phyloP scores from a whole-genome alignment of 1,140 invertebrate species.

The Orchestia grillus region DNA sequence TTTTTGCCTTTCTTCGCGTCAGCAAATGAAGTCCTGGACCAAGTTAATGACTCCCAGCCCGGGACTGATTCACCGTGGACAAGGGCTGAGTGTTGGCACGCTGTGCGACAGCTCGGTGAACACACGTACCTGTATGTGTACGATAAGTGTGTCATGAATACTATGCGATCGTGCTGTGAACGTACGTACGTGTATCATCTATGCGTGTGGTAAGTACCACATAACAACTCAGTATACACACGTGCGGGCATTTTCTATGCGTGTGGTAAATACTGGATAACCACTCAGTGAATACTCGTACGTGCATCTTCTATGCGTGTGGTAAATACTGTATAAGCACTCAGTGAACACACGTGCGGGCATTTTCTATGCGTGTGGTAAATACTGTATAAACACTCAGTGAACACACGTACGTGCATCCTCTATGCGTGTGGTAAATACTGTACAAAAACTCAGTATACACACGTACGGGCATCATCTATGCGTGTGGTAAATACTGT shows the following conservation, averaged over 20 bases:
- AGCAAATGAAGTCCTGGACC: background rate
- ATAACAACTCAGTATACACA: background rate
- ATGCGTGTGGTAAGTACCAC: no score
- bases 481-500: no score
- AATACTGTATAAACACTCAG: background rate
- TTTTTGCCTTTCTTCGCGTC: background rate
- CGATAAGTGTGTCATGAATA: background rate
- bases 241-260: no score
- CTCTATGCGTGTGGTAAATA: no score
- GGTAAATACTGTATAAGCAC: background rate
- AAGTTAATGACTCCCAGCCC: background rate
- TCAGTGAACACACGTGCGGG: background rate
- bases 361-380: background rate
- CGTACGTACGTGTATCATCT: no score
- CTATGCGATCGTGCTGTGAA: background rate
- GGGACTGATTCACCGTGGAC: background rate
- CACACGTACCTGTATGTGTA: background rate
- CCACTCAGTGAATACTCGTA: background rate
- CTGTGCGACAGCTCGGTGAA: background rate
- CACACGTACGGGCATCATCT: no score
- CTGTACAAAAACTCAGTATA: no score
- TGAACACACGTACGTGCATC: background rate
- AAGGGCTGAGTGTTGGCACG: no score
- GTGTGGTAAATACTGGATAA: background rate
- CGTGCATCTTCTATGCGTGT: background rate